These are phyloP conservation scores for Netelia melanura DNA, from an alignment of 2,888 invertebrate species.

Conservation along the genomic window DNA sequence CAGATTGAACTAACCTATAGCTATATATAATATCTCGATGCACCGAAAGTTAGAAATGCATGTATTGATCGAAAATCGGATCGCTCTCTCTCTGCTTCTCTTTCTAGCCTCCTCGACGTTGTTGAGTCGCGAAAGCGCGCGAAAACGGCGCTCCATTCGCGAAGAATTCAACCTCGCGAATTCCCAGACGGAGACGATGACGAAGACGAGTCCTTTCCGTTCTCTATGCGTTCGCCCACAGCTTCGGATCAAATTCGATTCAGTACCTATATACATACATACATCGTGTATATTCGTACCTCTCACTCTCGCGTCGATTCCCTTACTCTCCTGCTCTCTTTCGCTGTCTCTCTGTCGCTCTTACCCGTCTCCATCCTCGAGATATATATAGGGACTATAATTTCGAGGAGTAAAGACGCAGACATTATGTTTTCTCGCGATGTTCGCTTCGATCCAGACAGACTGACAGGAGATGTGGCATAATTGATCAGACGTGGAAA, in stretches of 20 bases:
- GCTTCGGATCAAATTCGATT: conserved; percentile 36
- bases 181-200: conserved; percentile 45
- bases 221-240: conserved; percentile 13
- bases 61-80: background rate
- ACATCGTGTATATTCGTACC: background rate
- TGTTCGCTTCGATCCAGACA: conserved; percentile 35
- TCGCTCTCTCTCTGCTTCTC: background rate
- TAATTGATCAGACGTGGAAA: conserved; percentile 37
- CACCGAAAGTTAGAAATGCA: background rate
- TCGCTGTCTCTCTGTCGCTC: background rate
- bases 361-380: conserved; percentile 13
- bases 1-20: background rate
- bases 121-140: background rate
- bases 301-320: background rate
- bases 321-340: background rate
- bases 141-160: background rate
- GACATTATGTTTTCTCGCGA: conserved; percentile 24
- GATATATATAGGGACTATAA: background rate
- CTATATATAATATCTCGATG: background rate
- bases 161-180: conserved; percentile 43
- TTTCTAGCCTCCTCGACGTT: background rate
- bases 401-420: background rate
- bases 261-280: background rate
- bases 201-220: conserved; percentile 10
- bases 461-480: conserved; percentile 25